Evolutionary conservation across 2,113 vertebrate genomes (phyloP), one percentile per base, ranked within the genome.

Genomic region (Melanerpes aurifrons): DNA sequence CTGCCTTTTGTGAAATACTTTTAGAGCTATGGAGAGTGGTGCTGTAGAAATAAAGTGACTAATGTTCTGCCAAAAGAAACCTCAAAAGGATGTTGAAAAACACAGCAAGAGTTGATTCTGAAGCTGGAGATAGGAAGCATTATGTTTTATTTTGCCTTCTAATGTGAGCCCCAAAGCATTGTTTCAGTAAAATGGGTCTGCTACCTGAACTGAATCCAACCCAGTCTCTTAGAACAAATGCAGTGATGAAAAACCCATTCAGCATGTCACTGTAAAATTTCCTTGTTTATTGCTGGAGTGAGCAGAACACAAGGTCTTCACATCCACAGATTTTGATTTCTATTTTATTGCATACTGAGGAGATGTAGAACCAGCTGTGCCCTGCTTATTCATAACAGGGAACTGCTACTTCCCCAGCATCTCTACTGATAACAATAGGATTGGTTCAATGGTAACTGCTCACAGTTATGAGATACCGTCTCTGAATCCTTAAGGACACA

Each of bases 141-240:
- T 96, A 93, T 61, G 73, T 95, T 97, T 96, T 97, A 96, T 91
- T 96, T 96, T 97, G 89, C 77, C 91, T 78, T 97, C 92, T 96
- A 93, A 87, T 66, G 82, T 76, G 96, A 96, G 61, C 68, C 87
- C 92, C 69, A 97, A 96, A 97, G 77, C 89, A 95, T 81, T 94
- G 70, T 94, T 96, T 89, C 77, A 84, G 68, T 54, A 91, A 97
- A 97, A 92, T 1, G 1, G 66, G 85, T 78, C 61, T 92, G 86
- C 69, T 93, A 95, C 95, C 94, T 97, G 95, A 97, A 97, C 24
- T 76, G 86, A 92, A 63, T 92, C 95, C 93, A 96, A 76, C 69
- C 95, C 77, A 79, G 76, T 97, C 96, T 96, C 95, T 87, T 64
- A 93, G 85, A 75, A 92, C 78, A 95, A 96, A 95, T 28, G 6